phyloP scores from a whole-genome alignment of 2,113 vertebrate genomes.

The Dicerorhinus sumatrensis region DNA sequence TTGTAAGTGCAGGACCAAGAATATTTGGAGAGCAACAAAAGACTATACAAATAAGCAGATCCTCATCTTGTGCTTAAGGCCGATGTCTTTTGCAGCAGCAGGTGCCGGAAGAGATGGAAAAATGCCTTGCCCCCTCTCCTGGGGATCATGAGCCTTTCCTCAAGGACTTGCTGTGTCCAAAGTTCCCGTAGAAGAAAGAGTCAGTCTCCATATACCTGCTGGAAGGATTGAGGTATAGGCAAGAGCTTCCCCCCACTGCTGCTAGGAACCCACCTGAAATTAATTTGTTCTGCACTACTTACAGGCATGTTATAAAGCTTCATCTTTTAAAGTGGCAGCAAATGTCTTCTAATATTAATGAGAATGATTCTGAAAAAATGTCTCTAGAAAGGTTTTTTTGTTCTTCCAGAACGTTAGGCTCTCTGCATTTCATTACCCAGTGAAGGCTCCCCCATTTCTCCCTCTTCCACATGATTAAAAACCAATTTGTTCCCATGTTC shows the following conservation, averaged over 20 bases:
- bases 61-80: neutral
- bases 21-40: neutral
- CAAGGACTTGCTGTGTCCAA: neutral
- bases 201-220: no score
- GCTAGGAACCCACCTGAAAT: neutral
- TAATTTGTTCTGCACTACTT: neutral
- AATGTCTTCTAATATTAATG: constrained; percentile 46
- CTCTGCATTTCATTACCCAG: neutral
- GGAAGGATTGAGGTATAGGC: neutral
- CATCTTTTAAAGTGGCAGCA: constrained; percentile 48
- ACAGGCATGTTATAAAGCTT: neutral
- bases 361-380: neutral
- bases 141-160: neutral
- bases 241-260: neutral
- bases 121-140: neutral
- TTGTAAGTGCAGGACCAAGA: neutral
- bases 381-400: neutral
- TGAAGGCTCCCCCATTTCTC: neutral
- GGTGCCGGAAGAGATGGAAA: neutral
- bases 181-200: neutral
- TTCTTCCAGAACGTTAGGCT: neutral
- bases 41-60: neutral
- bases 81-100: neutral
- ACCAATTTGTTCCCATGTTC: no score
- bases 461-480: neutral